Conservation (phyloP, 2,888 invertebrate genomes). For the Cryptocheilus praepositus region DNA sequence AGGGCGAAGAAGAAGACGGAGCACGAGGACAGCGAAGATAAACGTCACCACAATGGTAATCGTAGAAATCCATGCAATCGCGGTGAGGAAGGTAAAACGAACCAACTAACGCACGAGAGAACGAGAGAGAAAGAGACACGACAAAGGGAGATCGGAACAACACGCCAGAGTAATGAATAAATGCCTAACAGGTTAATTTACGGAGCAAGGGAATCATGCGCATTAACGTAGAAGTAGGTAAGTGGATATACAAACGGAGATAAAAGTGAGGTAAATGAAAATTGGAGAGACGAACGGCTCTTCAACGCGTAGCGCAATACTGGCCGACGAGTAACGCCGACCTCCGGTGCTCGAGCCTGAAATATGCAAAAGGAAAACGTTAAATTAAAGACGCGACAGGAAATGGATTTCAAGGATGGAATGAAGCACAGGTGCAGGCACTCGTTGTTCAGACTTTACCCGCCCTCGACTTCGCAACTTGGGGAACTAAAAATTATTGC, state of each 20-base stretch:
- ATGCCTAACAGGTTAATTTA: neutral
- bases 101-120: neutral
- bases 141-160: neutral
- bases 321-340: too few species aligned
- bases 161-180: neutral
- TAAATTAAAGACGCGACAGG: too few species aligned
- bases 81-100: neutral
- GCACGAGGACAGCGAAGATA: neutral
- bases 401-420: too few species aligned
- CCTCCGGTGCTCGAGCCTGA: too few species aligned
- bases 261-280: conserved; percentile 5
- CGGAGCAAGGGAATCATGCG: too few species aligned
- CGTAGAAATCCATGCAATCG: too few species aligned
- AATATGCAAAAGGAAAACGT: too few species aligned
- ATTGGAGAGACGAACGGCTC: too few species aligned
- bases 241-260: neutral
- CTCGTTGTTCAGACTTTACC: too few species aligned
- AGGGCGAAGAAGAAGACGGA: neutral
- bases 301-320: too few species aligned
- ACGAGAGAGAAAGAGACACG: neutral
- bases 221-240: neutral
- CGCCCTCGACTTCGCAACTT: neutral
- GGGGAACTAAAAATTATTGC: conserved; percentile 7
- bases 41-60: too few species aligned
- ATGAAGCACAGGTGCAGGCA: too few species aligned